Evolutionary conservation across 2,888 invertebrate genomes (phyloP), one percentile per base, ranked within the genome.

Genomic region (Rotaria magnacalcarata): DNA sequence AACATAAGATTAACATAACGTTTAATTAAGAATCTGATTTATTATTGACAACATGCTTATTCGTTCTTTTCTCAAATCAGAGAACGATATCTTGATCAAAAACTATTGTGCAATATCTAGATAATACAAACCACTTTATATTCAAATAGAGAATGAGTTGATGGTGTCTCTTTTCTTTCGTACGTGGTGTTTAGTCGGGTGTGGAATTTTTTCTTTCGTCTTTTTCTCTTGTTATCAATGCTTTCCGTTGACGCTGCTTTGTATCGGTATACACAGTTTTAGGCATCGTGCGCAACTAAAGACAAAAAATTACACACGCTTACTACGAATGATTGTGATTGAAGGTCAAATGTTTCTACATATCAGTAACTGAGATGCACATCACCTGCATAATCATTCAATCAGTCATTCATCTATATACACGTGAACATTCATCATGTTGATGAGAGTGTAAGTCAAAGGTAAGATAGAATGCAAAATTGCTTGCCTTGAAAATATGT

Each of bases 101-200:
- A 67, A 67, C 34, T 27, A 34, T 34, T 67, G 67, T 67, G 34
- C 67, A 67, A 67, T 67, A 67, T 16, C 16, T 19, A 67, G 67
- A 67, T 41, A 34, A 67, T 67, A 27, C 67, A 67, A 67, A 67
- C 27, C 67, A 67, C 34, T 67, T 67, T 67, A 67, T 67, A 67
- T 67, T 34, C 27, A 67, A 67, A 27, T 4, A 14, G 67, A 27
- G 67, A 67, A 67, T 67, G 67, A 67, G 67, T 34, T 67, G 34
- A 16, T 19, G 19, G 16, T 67, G 34, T 67, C 19, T 67, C 34
- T 41, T 34, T 41, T 67, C 27, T 67, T 41, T 67, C 67, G 19
- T 67, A 67, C 27, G 16, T 67, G 34, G 67, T 67, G 67, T 67
- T 67, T 67, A 67, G 67, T 67, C 67, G 67, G 67, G 67, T 67